Evolutionary conservation across 2,797 vertebrate genomes (phyloP), one percentile per base, ranked within the genome.

Genomic region (Sorex maritimensis): DNA sequence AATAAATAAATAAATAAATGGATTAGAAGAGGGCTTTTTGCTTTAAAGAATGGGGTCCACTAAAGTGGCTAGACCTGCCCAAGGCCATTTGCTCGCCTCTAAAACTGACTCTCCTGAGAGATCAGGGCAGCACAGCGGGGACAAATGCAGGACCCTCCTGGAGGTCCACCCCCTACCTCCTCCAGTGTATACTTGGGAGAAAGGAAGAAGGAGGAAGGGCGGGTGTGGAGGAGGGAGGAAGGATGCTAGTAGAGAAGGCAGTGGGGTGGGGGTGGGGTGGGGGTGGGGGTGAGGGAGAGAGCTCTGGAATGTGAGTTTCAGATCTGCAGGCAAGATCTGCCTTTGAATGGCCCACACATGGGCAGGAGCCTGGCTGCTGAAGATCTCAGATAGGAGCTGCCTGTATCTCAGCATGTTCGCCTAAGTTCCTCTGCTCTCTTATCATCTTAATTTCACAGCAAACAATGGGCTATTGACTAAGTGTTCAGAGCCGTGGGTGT

Each of bases 391-490:
- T 86, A 90, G 87, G 55, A 72, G 63, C 34, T 67, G 92, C 83
- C 79, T 75, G 61, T 68, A 73, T 86, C 90, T 95, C 68, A 89
- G 90, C 91, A 84, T 92, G 88, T 94, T 84, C 92, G 82, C 74
- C 85, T 9, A 49, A 84, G 84, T 91, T 96, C 81, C 92, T 91
- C 71, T 49, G 17, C 26, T 77, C 85, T 83, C 93, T 95, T 93
- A 93, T 92, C 95, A 34, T 95, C 94, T 95, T 93, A 68, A 79
- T 81, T 96, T 93, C 95, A 74, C 24, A 49, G 89, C 68, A 81
- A 92, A 96, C 95, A 96, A 95, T 93, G 90, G 77, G 46, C 94
- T 86, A 94, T 95, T 96, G 94, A 97, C 10, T 34, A 23, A 88
- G 77, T 68, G 44, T 91, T 83, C 82, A 55, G 87, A 96, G 58